Conservation (phyloP, 1,140 invertebrate species). For the Zeugodacus cucurbitae region DNA sequence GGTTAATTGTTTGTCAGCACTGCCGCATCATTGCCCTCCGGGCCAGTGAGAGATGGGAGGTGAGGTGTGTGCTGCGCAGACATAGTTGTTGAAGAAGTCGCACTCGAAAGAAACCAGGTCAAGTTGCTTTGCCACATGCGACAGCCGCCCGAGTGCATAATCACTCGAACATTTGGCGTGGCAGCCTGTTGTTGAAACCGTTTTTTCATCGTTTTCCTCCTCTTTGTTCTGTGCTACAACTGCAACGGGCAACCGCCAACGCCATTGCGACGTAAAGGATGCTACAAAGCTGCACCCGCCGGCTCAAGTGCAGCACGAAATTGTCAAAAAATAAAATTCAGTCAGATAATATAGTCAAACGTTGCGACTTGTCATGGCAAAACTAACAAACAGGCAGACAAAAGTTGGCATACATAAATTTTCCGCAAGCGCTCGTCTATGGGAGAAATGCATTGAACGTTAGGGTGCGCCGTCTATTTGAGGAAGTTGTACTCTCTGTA, state of each 20-base stretch:
- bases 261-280: background rate
- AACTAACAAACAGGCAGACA: background rate
- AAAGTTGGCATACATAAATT: background rate
- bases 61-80: too few species aligned
- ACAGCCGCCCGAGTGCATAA: background rate
- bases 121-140: constrained; percentile 22
- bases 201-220: background rate
- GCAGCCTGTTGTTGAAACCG: background rate
- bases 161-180: background rate
- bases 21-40: background rate
- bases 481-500: too few species aligned
- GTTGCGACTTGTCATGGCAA: background rate
- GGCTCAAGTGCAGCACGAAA: background rate
- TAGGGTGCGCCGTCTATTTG: too few species aligned
- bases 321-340: background rate
- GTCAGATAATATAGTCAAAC: background rate
- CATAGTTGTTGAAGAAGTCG: background rate
- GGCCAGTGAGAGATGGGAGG: background rate
- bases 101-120: constrained; percentile 9
- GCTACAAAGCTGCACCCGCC: background rate
- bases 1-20: constrained; percentile 31
- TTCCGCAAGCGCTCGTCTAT: background rate
- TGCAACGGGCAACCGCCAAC: background rate
- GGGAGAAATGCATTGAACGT: too few species aligned
- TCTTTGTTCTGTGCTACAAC: background rate